phyloP scores from a whole-genome alignment of 1,140 invertebrate genomes.

The Asbolus verrucosus region DNA sequence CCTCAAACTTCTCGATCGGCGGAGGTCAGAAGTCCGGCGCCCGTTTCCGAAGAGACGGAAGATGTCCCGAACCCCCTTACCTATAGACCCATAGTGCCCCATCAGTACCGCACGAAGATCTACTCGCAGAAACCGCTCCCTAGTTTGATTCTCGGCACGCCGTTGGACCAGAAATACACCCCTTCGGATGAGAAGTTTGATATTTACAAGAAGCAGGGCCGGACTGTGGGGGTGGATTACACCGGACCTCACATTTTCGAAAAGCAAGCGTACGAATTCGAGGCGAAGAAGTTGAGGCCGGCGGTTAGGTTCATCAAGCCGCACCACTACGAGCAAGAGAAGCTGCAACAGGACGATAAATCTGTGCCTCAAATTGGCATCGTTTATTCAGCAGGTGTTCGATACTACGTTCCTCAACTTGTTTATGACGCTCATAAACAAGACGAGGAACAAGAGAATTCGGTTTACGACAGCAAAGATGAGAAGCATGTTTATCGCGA shows the following conservation, averaged over 20 bases:
- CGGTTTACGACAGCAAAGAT: conserved; percentile 60
- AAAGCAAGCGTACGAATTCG: conserved; percentile 58
- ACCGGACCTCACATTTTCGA: conserved; percentile 63
- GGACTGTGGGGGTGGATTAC: conserved; percentile 56
- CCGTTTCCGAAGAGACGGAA: conserved; percentile 60
- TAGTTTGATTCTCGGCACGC: conserved; percentile 61
- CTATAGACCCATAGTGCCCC: conserved; percentile 59
- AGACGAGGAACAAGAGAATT: conserved; percentile 57
- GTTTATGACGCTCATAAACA: conserved; percentile 49
- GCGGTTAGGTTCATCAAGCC: conserved; percentile 49
- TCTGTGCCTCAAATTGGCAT: conserved; percentile 62
- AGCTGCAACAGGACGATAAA: conserved; percentile 38
- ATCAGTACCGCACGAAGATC: conserved; percentile 61
- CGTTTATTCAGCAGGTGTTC: conserved; percentile 61
- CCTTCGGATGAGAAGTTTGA: conserved; percentile 55
- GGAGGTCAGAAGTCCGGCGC: conserved; percentile 60
- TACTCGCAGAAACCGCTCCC: conserved; percentile 58
- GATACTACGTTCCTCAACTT: conserved; percentile 63
- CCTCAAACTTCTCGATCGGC: conserved; percentile 43
- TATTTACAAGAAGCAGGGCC: conserved; percentile 52
- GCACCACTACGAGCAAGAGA: conserved; percentile 35
- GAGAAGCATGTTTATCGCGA: too few relatives aligned
- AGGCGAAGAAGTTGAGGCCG: conserved; percentile 49
- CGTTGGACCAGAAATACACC: conserved; percentile 60
- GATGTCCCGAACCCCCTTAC: conserved; percentile 60